Conservation (phyloP, 2,888 invertebrate species). For the Elegia similella region DNA sequence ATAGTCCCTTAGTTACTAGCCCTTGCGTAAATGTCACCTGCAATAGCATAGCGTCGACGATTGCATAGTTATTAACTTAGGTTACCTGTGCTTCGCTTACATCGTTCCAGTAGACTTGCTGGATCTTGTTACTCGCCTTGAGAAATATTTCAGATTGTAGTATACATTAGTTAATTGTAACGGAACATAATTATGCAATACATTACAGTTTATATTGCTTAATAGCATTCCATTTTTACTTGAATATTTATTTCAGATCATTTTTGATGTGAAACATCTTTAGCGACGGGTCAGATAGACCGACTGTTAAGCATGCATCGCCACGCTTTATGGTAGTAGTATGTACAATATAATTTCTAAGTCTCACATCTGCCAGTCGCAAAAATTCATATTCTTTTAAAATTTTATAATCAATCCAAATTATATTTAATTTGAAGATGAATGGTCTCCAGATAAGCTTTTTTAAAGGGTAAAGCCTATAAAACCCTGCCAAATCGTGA, state of each 20-base stretch:
- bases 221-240: background rate
- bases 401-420: no score
- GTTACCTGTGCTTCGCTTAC: conserved; percentile 33
- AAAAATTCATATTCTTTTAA: no score
- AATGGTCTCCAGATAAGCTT: no score
- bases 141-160: conserved; percentile 2
- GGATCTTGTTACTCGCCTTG: conserved; percentile 26
- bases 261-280: no score
- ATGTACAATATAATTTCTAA: no score
- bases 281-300: no score
- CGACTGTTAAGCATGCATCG: no score
- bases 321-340: no score
- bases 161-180: background rate
- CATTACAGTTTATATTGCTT: background rate
- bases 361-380: no score
- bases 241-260: background rate
- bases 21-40: background rate
- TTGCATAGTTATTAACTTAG: conserved; percentile 35
- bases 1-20: no score
- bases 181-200: background rate
- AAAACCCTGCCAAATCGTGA: background rate
- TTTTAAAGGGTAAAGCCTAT: no score
- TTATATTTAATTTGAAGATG: no score
- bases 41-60: conserved; percentile 33
- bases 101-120: conserved; percentile 33